Conservation (phyloP, 2,113 vertebrate species). For the Phodopus roborovskii region DNA sequence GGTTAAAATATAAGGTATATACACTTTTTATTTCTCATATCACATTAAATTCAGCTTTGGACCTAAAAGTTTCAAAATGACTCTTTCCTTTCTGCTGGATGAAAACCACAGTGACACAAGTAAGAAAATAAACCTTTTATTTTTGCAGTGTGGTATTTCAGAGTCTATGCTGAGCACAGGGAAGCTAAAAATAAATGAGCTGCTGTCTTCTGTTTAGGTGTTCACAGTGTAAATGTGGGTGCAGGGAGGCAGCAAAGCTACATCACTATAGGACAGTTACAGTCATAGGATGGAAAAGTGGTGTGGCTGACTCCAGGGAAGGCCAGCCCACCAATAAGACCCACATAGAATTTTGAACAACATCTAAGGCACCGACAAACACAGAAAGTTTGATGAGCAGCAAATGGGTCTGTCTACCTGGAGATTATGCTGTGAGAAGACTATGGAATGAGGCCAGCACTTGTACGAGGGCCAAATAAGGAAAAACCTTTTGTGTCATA, state of each 20-base stretch:
- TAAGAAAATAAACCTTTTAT: conserved; percentile 18
- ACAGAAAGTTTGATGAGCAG: not conserved
- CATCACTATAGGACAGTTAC: not conserved
- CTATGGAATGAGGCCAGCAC: not conserved
- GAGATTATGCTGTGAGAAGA: not conserved
- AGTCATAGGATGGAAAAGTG: not conserved
- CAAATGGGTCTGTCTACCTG: not conserved
- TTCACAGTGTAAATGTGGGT: not conserved
- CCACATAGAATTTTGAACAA: not conserved
- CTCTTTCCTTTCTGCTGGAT: not conserved
- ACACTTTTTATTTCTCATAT: not conserved
- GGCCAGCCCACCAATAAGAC: not conserved
- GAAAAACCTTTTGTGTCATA: not conserved
- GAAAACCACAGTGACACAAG: not conserved
- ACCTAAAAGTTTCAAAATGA: conserved; percentile 59
- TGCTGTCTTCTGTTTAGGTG: not conserved
- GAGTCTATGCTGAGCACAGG: not conserved
- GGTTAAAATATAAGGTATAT: not conserved
- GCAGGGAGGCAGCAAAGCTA: not conserved
- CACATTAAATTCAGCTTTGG: conserved; percentile 56
- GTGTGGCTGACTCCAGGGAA: not conserved
- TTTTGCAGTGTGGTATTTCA: not conserved
- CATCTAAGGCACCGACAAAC: not conserved
- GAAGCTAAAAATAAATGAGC: conserved; percentile 1
- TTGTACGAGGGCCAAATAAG: not conserved